phyloP scores from a whole-genome alignment of 1,140 invertebrate species.

The Euwallacea fornicatus region DNA sequence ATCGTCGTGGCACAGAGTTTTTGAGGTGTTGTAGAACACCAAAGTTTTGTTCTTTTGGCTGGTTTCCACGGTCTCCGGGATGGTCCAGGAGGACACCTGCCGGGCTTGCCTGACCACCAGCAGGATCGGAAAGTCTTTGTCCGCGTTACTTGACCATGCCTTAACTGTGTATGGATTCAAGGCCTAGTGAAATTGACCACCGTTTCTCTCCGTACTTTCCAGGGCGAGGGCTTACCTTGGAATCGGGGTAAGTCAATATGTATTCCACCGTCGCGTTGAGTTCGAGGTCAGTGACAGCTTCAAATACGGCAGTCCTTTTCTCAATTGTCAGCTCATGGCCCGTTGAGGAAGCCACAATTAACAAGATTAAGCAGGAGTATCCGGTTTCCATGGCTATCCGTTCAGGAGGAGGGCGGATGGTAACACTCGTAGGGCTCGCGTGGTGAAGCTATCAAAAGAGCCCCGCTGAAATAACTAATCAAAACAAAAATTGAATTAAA shows the following conservation, averaged over 20 bases:
- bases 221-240: neutral
- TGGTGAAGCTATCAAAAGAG: too few species aligned
- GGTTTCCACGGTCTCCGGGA: constrained; percentile 63
- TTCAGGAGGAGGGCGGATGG: too few species aligned
- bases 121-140: constrained; percentile 39
- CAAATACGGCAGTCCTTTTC: neutral
- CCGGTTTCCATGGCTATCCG: too few species aligned
- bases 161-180: constrained; percentile 45
- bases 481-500: too few species aligned
- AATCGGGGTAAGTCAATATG: constrained; percentile 1
- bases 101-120: constrained; percentile 48
- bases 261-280: neutral
- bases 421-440: too few species aligned
- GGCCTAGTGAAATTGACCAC: constrained; percentile 3
- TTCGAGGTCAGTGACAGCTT: neutral
- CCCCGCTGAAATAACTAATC: too few species aligned
- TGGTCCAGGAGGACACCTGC: constrained; percentile 67
- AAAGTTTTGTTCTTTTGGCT: constrained; percentile 49
- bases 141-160: constrained; percentile 38
- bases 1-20: constrained; percentile 67
- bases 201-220: neutral
- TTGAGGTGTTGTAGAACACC: constrained; percentile 61
- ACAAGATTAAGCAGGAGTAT: too few species aligned
- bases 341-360: too few species aligned
- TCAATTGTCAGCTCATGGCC: neutral